Evolutionary conservation across 1,140 invertebrate species (phyloP), one percentile per base, ranked within the genome.

Genomic region (Lycorma delicatula): DNA sequence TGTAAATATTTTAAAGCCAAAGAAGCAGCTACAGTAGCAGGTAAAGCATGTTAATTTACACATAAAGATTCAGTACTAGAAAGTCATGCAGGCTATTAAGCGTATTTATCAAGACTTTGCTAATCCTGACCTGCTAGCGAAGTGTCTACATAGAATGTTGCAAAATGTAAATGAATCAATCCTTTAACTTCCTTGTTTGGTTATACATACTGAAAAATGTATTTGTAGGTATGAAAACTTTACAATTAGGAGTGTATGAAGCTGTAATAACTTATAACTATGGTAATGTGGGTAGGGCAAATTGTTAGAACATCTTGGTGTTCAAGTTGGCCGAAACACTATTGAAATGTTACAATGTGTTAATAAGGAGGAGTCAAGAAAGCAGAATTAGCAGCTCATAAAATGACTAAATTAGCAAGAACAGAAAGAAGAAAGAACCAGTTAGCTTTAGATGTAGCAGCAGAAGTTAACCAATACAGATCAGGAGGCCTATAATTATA

Each of bases 1-100:
- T 64, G 65, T 27, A 61, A 54, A 3, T 71, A 64, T 66, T 69
- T 67, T 49, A 53, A 58, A 31, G 70, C 60, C 61, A 61, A 64
- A 25, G 62, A 62, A 61, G 64, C 63, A n/a, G n/a, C n/a, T n/a
- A n/a, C n/a, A n/a, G n/a, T n/a, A 47, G 28, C 18, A 25, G 60
- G 54, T 31, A 55, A 51, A 31, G 13, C n/a, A n/a, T n/a, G 13
- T 31, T 7, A 7, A 22, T 25, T 6, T 23, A 49, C n/a, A 38
- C 50, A 52, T 31, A 27, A 54, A 20, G 38, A 38, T 3, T 22
- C n/a, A 5, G 5, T 29, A 20, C 31, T 12, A 25, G 31, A 6
- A 6, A 22, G 47, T 49, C n/a, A n/a, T n/a, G n/a, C n/a, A n/a
- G 23, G 47, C 23, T 23, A 44, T 62, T 5, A 62, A 62, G 53